Conservation (phyloP, 2,113 vertebrate species). For the Pleuronectes platessa region DNA sequence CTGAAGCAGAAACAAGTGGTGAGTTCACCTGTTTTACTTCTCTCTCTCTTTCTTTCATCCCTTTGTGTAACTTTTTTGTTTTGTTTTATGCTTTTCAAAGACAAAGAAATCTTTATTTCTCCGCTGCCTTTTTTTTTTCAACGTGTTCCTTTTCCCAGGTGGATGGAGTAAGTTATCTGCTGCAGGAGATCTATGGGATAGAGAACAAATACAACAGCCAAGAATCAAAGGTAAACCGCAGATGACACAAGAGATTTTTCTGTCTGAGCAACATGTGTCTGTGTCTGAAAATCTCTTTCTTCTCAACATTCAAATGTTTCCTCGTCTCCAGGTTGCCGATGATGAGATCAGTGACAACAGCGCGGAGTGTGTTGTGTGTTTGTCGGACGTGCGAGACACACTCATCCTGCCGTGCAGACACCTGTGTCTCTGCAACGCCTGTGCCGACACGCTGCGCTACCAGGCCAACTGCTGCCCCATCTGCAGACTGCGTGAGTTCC, state of each 20-base stretch:
- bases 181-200: conserved; percentile 99
- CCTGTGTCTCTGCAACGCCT: conserved; percentile 94
- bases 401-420: conserved; percentile 97
- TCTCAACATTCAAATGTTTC: background rate
- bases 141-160: conserved; percentile 82
- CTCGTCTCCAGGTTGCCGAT: conserved; percentile 86
- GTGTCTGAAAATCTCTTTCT: background rate
- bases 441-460: conserved; percentile 95
- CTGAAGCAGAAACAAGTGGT: conserved; percentile 99
- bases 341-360: conserved; percentile 99
- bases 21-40: conserved; percentile 63
- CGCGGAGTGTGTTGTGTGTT: conserved; percentile 96
- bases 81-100: conserved; percentile 22
- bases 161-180: conserved; percentile 97
- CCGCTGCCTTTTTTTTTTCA: conserved; percentile 17
- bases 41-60: conserved; percentile 20
- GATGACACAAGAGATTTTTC: background rate
- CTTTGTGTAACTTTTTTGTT: conserved; percentile 12
- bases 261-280: conserved; percentile 2
- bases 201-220: conserved; percentile 99
- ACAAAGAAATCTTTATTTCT: conserved; percentile 26
- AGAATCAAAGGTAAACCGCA: conserved; percentile 88
- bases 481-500: conserved; percentile 92
- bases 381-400: conserved; percentile 95
- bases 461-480: conserved; percentile 98